These are phyloP conservation scores for Syrrhaptes paradoxus DNA, from an alignment of 2,113 vertebrate genomes.

Conservation along the genomic window DNA sequence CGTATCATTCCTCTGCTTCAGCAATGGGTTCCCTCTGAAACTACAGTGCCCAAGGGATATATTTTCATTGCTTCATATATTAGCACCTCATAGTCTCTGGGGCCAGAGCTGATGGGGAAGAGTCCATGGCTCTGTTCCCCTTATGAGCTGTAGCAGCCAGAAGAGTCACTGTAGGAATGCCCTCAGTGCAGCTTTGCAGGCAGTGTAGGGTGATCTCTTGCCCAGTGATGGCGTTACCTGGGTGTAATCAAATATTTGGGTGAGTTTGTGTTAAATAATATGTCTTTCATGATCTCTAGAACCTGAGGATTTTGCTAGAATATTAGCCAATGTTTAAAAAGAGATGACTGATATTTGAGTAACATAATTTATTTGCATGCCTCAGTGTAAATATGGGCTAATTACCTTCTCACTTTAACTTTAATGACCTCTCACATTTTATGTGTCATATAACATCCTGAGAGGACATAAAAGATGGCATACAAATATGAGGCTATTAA, in stretches of 20 bases:
- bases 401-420: conserved; percentile 19
- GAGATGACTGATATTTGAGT: not conserved
- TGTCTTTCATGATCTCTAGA: not conserved
- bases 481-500: not conserved
- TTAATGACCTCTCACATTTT: not conserved
- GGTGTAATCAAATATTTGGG: not conserved
- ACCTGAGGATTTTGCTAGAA: not conserved
- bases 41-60: not conserved
- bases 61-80: not conserved
- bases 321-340: not conserved
- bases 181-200: not conserved
- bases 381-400: not conserved
- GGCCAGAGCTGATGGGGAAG: not conserved
- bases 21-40: not conserved
- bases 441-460: not conserved
- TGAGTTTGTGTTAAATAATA: not conserved
- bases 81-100: not conserved
- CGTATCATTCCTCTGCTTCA: not conserved
- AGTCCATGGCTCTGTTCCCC: not conserved
- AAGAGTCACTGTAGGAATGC: not conserved
- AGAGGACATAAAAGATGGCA: conserved; percentile 7
- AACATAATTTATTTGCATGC: not conserved
- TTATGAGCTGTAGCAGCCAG: not conserved
- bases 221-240: not conserved
- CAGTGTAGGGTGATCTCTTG: not conserved